Percentiles rank a stretch among this genome's conserved stretches.
Conservation (phyloP, 2,113 vertebrate genomes). For the Chaetorhynchus papuensis region DNA sequence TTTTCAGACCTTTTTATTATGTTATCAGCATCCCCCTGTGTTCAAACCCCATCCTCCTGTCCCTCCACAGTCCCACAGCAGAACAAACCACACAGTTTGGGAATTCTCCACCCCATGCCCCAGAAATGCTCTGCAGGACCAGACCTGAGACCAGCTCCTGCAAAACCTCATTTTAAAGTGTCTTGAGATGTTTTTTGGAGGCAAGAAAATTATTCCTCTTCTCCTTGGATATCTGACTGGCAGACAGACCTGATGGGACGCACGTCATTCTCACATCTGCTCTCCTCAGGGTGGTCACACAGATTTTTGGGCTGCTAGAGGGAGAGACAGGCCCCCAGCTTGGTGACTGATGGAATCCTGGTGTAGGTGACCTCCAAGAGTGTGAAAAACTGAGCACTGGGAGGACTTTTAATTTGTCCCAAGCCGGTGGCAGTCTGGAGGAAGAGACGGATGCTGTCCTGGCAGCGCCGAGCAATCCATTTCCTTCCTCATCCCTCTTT, state of each 20-base stretch:
- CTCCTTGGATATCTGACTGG: background rate
- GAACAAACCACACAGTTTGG: background rate
- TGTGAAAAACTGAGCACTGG: background rate
- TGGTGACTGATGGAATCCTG: background rate
- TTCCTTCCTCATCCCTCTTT: background rate
- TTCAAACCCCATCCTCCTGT: background rate
- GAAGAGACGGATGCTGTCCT: background rate
- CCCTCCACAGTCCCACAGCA: background rate
- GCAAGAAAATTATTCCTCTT: background rate
- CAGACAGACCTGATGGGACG: background rate
- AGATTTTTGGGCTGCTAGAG: background rate
- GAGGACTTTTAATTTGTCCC: background rate
- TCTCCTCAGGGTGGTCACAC: background rate
- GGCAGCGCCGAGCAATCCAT: background rate
- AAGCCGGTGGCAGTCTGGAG: background rate
- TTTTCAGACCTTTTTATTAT: background rate
- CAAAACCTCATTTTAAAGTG: background rate
- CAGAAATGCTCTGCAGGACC: background rate
- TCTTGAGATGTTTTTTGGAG: background rate
- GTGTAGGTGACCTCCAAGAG: background rate
- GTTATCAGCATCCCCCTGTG: background rate
- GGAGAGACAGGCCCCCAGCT: background rate
- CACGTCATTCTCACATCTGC: background rate
- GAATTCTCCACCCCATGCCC: background rate
- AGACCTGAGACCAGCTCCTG: background rate